phyloP scores from a whole-genome alignment of 1,140 invertebrate species.

The Solenopsis fugax region DNA sequence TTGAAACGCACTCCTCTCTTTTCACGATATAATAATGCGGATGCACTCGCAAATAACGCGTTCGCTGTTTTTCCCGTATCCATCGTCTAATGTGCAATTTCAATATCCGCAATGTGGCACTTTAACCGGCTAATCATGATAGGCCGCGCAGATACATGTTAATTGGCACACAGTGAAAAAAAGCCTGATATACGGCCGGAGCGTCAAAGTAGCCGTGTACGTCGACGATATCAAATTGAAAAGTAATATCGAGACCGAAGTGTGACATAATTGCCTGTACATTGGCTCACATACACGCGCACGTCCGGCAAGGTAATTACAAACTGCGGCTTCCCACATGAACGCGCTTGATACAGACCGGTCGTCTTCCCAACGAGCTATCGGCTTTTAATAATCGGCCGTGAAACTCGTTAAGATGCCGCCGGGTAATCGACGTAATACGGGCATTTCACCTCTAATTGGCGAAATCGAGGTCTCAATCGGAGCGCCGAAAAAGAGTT shows the following conservation, averaged over 20 bases:
- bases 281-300: conserved; percentile 44
- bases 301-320: conserved; percentile 74
- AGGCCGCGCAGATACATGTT: conserved; percentile 43
- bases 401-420: conserved; percentile 77
- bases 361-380: conserved; percentile 47
- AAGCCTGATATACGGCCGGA: not conserved
- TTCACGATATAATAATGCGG: not conserved
- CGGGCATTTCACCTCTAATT: conserved; percentile 73
- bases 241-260: conserved; percentile 72
- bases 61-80: conserved; percentile 42
- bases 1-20: not conserved
- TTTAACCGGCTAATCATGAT: conserved; percentile 73
- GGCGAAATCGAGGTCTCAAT: conserved; percentile 76
- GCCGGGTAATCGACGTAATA: conserved; percentile 67
- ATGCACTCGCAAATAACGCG: not conserved
- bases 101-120: conserved; percentile 72
- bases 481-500: conserved; percentile 22
- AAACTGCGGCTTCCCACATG: conserved; percentile 46
- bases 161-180: conserved; percentile 62
- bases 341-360: not conserved
- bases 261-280: conserved; percentile 75
- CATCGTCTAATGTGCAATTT: conserved; percentile 68
- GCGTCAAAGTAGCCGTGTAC: not conserved
- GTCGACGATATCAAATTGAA: conserved; percentile 72
- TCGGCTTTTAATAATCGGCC: conserved; percentile 78